Conservation (phyloP, 2,888 invertebrate genomes). For the Biston betularia region DNA sequence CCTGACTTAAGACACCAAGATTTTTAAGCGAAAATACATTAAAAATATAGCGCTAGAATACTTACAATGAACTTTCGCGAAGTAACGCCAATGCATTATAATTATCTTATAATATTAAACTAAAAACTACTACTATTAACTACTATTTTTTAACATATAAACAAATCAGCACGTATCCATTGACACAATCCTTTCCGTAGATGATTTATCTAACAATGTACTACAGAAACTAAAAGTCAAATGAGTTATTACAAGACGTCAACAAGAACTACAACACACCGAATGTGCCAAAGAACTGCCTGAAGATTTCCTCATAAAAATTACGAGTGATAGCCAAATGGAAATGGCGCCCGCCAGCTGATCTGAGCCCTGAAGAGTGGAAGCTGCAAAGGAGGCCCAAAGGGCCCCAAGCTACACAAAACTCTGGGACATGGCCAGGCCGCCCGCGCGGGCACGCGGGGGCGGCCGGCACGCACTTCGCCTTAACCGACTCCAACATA, state of each 20-base stretch:
- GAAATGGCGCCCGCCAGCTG: conserved; percentile 80
- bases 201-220: conserved; percentile 1
- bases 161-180: conserved; percentile 36
- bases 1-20: too few species aligned
- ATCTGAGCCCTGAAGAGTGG: conserved; percentile 77
- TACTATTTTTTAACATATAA: too few species aligned
- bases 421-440: conserved; percentile 80
- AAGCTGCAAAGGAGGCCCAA: conserved; percentile 75
- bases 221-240: conserved; percentile 25
- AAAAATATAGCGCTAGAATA: too few species aligned
- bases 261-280: conserved; percentile 33
- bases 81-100: too few species aligned
- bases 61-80: too few species aligned
- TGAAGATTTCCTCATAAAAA: conserved; percentile 60
- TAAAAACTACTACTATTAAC: too few species aligned
- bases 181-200: conserved; percentile 38
- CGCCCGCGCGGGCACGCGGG: conserved; percentile 72
- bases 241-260: conserved; percentile 40
- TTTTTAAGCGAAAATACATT: too few species aligned
- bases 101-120: background rate
- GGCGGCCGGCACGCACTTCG: conserved; percentile 58
- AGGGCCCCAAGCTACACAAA: conserved; percentile 58
- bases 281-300: conserved; percentile 60
- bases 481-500: conserved; percentile 8
- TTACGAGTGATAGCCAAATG: conserved; percentile 84